Percentiles rank a stretch among this genome's conserved stretches.
These are phyloP conservation scores for Eilema sororculum DNA, from an alignment of 2,888 invertebrate genomes.

Conservation along the genomic window DNA sequence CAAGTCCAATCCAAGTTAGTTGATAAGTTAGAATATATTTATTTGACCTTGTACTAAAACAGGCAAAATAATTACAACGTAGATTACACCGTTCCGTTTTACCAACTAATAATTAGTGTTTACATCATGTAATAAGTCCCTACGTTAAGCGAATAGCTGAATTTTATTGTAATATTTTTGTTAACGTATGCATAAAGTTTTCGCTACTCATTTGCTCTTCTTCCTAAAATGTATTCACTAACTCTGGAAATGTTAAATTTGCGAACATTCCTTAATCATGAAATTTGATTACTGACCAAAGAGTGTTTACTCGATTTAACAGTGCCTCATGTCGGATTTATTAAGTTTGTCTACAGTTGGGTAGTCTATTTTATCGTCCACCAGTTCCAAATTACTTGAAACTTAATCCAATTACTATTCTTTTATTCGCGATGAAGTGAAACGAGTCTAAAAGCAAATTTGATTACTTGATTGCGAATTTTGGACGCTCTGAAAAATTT, in stretches of 20 bases:
- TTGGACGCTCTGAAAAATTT: slow-evolving; percentile 37
- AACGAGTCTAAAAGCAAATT: slow-evolving; percentile 54
- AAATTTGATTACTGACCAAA: slow-evolving; percentile 13
- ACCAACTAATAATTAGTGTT: background rate
- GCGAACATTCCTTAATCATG: background rate
- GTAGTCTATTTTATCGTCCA: background rate
- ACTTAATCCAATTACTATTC: slow-evolving; percentile 56
- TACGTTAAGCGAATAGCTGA: background rate
- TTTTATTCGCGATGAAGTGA: slow-evolving; percentile 41
- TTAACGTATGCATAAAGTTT: background rate
- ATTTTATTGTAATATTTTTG: background rate
- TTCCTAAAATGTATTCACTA: background rate
- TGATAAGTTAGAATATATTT: background rate
- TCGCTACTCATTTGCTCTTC: background rate
- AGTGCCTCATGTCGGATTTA: slow-evolving; percentile 8
- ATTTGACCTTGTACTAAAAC: slow-evolving; percentile 4
- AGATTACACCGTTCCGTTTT: background rate
- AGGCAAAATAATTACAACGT: slow-evolving; percentile 8
- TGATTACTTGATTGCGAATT: slow-evolving; percentile 71
- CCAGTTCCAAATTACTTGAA: slow-evolving; percentile 44
- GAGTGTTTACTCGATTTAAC: slow-evolving; percentile 12
- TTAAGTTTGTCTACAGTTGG: slow-evolving; percentile 2
- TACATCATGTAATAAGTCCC: background rate
- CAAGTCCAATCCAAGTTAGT: slow-evolving; percentile 1
- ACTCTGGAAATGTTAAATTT: slow-evolving; percentile 10